phyloP scores from a whole-genome alignment of 1,140 invertebrate species.

The Cotesia typhae region DNA sequence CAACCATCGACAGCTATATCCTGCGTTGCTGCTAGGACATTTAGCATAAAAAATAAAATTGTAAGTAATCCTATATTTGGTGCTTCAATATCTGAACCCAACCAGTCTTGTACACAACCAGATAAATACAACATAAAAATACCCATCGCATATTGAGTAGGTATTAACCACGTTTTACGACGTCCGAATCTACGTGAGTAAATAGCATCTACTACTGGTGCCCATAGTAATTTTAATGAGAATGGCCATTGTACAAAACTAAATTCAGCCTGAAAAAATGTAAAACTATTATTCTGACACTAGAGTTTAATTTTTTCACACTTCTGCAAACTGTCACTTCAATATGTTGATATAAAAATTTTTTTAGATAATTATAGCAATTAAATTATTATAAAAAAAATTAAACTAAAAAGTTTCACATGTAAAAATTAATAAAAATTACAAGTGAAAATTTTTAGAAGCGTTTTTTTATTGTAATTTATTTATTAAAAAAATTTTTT shows the following conservation, averaged over 20 bases:
- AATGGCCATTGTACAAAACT: slow-evolving; percentile 99
- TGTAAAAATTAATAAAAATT: too few relatives aligned
- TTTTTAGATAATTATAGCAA: too few relatives aligned
- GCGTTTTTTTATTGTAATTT: too few relatives aligned
- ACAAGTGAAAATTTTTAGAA: too few relatives aligned
- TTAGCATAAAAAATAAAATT: slow-evolving; percentile 87
- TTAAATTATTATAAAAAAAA: too few relatives aligned
- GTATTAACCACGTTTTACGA: slow-evolving; percentile 97
- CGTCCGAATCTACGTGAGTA: slow-evolving; percentile 86
- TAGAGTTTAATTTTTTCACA: too few relatives aligned
- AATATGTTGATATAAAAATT: too few relatives aligned
- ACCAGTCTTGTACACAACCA: slow-evolving; percentile 75
- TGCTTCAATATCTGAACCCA: slow-evolving; percentile 72
- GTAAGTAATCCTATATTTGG: slow-evolving; percentile 87
- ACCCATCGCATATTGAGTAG: slow-evolving; percentile 87
- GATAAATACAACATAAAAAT: slow-evolving; percentile 88
- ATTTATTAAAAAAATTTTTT: too few relatives aligned
- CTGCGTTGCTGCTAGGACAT: slow-evolving; percentile 97
- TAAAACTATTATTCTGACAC: background rate
- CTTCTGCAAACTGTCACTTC: too few relatives aligned
- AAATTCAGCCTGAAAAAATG: slow-evolving; percentile 88
- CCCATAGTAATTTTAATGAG: slow-evolving; percentile 97
- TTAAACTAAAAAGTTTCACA: too few relatives aligned
- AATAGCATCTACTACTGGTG: slow-evolving; percentile 94
- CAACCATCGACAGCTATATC: slow-evolving; percentile 99